A percentile compares a stretch with the other conserved stretches of the same genome.
Evolutionary conservation across 2,113 vertebrate genomes (phyloP).

Genomic region (Alligator mississippiensis): DNA sequence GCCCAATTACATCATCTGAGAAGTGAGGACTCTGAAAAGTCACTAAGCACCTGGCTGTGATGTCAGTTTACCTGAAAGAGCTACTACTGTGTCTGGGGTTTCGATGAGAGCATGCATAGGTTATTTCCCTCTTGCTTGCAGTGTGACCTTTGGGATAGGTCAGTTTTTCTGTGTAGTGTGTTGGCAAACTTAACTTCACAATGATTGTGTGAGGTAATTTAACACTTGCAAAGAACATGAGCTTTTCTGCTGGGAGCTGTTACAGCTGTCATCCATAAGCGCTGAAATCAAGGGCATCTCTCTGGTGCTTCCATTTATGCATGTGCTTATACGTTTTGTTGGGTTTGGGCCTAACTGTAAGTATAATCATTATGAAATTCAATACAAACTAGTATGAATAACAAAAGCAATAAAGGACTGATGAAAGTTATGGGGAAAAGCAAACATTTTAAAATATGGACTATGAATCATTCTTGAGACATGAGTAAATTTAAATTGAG

Average conservation of each 20-base stretch:
- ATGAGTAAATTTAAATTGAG: neutral
- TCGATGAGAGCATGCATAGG: neutral
- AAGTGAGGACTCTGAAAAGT: neutral
- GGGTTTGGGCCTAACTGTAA: neutral
- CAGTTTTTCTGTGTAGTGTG: neutral
- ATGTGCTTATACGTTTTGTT: neutral
- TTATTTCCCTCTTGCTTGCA: neutral
- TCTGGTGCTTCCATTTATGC: neutral
- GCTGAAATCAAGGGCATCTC: neutral
- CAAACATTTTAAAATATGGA: neutral
- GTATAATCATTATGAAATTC: neutral
- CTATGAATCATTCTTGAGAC: neutral
- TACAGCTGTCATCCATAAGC: neutral
- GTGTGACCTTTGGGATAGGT: neutral
- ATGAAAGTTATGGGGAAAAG: neutral
- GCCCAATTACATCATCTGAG: neutral
- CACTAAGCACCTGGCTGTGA: neutral
- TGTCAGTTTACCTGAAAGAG: neutral
- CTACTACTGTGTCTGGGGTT: neutral
- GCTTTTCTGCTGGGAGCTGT: accelerated
- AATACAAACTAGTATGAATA: neutral
- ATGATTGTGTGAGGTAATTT: neutral
- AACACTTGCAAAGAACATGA: neutral
- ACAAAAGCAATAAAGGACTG: neutral
- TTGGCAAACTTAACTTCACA: neutral